phyloP scores from a whole-genome alignment of 2,797 vertebrate species.

The Rhynchotus rufescens region DNA sequence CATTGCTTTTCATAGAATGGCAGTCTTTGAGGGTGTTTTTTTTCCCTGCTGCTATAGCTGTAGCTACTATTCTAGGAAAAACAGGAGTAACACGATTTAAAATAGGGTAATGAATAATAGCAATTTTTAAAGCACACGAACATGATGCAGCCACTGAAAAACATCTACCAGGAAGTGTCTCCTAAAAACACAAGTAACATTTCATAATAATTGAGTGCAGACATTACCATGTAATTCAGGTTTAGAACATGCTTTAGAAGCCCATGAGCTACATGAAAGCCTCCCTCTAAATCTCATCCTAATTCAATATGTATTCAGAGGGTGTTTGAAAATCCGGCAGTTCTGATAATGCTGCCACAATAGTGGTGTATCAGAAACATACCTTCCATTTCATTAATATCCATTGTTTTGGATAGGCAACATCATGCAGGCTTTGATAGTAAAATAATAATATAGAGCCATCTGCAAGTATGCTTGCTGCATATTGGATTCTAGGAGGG shows the following conservation, averaged over 20 bases:
- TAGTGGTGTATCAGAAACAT: not conserved
- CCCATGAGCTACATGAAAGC: not conserved
- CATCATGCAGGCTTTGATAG: not conserved
- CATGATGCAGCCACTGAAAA: fast-evolving
- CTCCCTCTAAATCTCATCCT: not conserved
- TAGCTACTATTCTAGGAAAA: not conserved
- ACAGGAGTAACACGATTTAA: not conserved
- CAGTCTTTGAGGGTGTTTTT: not conserved
- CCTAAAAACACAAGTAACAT: not conserved
- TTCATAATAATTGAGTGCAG: not conserved
- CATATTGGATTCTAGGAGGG: not conserved
- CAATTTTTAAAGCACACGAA: not conserved
- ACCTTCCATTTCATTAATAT: not conserved
- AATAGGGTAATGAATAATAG: not conserved
- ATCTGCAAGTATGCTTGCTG: not conserved
- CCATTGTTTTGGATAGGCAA: not conserved
- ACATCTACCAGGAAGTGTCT: not conserved
- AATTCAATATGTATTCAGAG: not conserved
- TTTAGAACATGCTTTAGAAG: not conserved
- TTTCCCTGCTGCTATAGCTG: not conserved
- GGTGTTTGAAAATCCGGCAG: not conserved
- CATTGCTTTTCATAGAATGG: not conserved
- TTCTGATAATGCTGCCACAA: not conserved
- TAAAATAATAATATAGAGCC: not conserved
- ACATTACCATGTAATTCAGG: not conserved